Evolutionary conservation across 2,888 invertebrate genomes (phyloP), one percentile per base, ranked within the genome.

Genomic region (Agrypnus murinus): DNA sequence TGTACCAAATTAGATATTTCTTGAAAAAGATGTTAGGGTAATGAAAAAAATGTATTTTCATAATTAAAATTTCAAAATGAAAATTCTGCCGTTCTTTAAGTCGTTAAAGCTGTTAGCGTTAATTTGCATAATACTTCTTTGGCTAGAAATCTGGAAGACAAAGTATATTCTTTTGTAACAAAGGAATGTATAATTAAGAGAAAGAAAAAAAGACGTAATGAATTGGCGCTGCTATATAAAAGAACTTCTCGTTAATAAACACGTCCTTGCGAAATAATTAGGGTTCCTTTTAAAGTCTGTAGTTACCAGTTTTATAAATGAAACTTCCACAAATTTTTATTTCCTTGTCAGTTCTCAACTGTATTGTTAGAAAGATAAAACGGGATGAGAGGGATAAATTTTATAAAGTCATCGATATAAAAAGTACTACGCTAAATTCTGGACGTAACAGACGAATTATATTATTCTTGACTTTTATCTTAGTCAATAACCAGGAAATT

Each of bases 201-300:
- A 65, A 64, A 69, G 58, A 69, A 65, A 64, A 58, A 58, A 58
- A 59, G 64, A 60, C 53, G 64, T 65, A 69, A 69, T 69, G 69
- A 69, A 69, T 69, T 69, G 69, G 64, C 31, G 58, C 59, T 45
- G 69, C 65, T 50, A 45, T 45, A 66, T 66, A 66, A 66, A 69
- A 64, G 65, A 65, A 59, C 46, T 64, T 45, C 48, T 64, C 59
- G 69, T 65, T 69, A 69, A 69, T 69, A 69, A 69, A 65, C 69
- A 65, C 69, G 53, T 69, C 57, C 65, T 69, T 65, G 65, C 48
- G 46, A 64, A 69, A 69, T 64, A 69, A 69, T 69, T 69, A 69
- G 69, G 59, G 65, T 68, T 66, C 66, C 59, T 48, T 69, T 69
- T 58, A 65, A 65, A 57, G 55, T 57, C 45, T 45, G 38, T 14